Evolutionary conservation across 2,888 invertebrate species (phyloP), one percentile per base, ranked within the genome.

Genomic region (Silvanus unidentatus): DNA sequence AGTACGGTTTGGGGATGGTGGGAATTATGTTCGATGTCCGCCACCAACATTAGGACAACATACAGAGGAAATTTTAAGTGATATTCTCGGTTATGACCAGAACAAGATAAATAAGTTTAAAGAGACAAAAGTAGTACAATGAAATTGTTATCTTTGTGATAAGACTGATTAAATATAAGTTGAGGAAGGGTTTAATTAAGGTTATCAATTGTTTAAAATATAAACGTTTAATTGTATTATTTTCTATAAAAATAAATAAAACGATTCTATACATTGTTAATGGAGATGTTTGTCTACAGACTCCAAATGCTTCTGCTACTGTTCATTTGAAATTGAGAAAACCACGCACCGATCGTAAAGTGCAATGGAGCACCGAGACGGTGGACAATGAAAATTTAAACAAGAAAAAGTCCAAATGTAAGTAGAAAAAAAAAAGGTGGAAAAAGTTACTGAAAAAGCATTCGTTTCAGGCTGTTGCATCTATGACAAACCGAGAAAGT

Each of bases 401-500:
- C 66, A 92, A 88, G 71, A 95, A 94, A 73, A 96, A 96, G 71
- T 96, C 96, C 15, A 97, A 96, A 80, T 96, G 96, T 93, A 74
- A 80, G 82, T 72, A n/a, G n/a, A n/a, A n/a, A n/a, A n/a, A n/a
- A n/a, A n/a, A n/a, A n/a, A n/a, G n/a, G n/a, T n/a, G n/a, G n/a
- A n/a, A 40, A 32, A 11, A 13, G 14, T 37, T 15, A 15, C 13
- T 9, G 37, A 16, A 13, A n/a, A n/a, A n/a, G n/a, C n/a, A n/a
- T n/a, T n/a, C n/a, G 36, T 53, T 50, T 34, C 39, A 59, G 58
- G 59, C 73, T 96, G 96, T 68, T 96, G 96, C 70, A 88, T 96
- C 64, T 96, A 91, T 70, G 86, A 86, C 64, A 96, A 95, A 70
- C 92, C 90, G n/a, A 79, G 78, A 56, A 78, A 78, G 32, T 94